Evolutionary conservation across 2,797 vertebrate species (phyloP).

Genomic region (Botia almorhae): DNA sequence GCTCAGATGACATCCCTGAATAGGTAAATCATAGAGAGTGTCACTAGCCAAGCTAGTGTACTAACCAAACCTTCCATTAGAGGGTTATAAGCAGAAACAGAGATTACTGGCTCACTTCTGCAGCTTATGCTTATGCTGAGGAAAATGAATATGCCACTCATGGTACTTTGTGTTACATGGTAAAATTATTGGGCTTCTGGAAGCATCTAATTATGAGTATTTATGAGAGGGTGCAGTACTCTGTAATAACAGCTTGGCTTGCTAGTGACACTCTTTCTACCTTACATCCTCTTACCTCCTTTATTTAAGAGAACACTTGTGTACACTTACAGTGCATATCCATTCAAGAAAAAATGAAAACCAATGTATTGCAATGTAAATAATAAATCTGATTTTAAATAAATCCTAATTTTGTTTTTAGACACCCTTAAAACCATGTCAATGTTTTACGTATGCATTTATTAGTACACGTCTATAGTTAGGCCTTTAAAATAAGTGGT

Average conservation of each 20-base stretch:
- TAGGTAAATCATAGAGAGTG: constrained; percentile 43
- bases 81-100: constrained; percentile 6
- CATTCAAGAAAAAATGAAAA: not conserved
- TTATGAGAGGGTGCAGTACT: constrained; percentile 77
- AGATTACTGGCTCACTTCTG: constrained; percentile 8
- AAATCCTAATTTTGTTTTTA: not conserved
- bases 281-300: constrained; percentile 45
- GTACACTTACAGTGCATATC: too few species aligned
- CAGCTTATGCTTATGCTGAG: constrained; percentile 58
- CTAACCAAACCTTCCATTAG: constrained; percentile 46
- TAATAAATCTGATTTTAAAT: not conserved
- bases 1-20: constrained; percentile 47
- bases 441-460: not conserved
- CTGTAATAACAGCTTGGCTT: constrained; percentile 79
- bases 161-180: constrained; percentile 68
- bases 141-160: constrained; percentile 68
- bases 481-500: constrained; percentile 15
- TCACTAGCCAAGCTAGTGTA: constrained; percentile 35
- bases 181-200: constrained; percentile 79
- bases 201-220: constrained; percentile 81
- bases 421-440: not conserved
- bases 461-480: constrained; percentile 10
- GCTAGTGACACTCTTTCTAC: constrained; percentile 67
- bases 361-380: not conserved
- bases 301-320: constrained; percentile 29